phyloP scores from a whole-genome alignment of 2,888 invertebrate species.

The Microplitis manilae region DNA sequence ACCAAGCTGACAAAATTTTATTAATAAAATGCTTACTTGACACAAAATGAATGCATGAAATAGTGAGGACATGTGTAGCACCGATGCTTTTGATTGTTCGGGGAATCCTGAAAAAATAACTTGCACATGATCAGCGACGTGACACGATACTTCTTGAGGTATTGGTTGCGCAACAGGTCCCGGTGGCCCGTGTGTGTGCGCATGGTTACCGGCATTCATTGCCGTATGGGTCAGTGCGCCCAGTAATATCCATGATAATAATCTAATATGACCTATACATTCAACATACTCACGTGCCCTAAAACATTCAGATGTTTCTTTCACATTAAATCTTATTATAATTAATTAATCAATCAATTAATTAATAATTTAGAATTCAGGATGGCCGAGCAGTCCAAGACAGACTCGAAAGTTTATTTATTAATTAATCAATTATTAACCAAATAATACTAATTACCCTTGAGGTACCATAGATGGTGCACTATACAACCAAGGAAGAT shows the following conservation, averaged over 20 bases:
- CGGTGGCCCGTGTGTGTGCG: constrained; percentile 64
- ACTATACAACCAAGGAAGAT: constrained; percentile 92
- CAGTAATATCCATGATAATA: constrained; percentile 95
- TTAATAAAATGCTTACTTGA: constrained; percentile 76
- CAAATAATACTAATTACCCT: constrained; percentile 75
- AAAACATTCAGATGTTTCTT: constrained; percentile 23
- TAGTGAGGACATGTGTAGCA: constrained; percentile 94
- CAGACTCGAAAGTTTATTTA: too few relatives aligned
- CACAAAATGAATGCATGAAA: constrained; percentile 98
- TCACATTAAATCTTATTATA: too few relatives aligned
- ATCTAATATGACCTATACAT: constrained; percentile 93
- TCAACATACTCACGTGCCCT: constrained; percentile 96
- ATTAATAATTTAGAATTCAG: too few relatives aligned
- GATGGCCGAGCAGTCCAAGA: too few relatives aligned
- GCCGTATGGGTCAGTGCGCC: constrained; percentile 94
- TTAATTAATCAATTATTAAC: not conserved
- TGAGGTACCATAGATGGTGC: constrained; percentile 86
- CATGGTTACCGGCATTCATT: constrained; percentile 73
- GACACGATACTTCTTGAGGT: constrained; percentile 95
- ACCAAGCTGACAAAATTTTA: too few relatives aligned
- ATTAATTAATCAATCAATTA: too few relatives aligned
- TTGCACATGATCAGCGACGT: constrained; percentile 98
- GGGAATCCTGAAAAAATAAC: constrained; percentile 97
- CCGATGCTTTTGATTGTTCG: constrained; percentile 93
- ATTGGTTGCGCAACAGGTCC: constrained; percentile 83